These are phyloP conservation scores for Temnothorax ravouxi DNA, from an alignment of 2,888 invertebrate species.

Conservation along the genomic window DNA sequence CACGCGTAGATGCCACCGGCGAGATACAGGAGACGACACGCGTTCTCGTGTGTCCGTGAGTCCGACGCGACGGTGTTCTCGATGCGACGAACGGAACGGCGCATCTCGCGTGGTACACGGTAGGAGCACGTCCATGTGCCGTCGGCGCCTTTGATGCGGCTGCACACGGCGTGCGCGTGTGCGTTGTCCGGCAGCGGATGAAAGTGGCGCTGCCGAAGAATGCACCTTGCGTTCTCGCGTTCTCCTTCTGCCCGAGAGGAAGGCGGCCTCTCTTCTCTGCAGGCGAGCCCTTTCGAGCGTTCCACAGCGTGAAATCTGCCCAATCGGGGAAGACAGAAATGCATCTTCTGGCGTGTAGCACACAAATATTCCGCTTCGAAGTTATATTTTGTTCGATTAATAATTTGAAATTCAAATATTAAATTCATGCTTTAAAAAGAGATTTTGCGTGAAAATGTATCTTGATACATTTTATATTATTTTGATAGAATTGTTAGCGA, in stretches of 20 bases:
- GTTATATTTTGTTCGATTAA: not conserved
- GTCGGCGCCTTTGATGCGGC: slow-evolving; percentile 76
- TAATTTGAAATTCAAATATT: not conserved
- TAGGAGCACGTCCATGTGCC: slow-evolving; percentile 57
- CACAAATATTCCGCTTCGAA: slow-evolving; percentile 6
- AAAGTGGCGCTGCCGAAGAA: slow-evolving; percentile 75
- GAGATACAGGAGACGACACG: slow-evolving; percentile 46
- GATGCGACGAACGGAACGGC: slow-evolving; percentile 51
- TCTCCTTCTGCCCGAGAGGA: not conserved
- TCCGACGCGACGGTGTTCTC: slow-evolving; percentile 40
- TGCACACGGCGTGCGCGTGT: slow-evolving; percentile 60
- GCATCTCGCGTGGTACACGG: slow-evolving; percentile 51
- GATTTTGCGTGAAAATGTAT: not conserved
- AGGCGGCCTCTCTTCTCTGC: not conserved
- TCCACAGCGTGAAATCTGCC: slow-evolving; percentile 32
- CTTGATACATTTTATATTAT: not conserved
- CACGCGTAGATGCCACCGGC: slow-evolving; percentile 55
- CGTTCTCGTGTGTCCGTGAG: slow-evolving; percentile 44
- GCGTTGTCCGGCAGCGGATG: slow-evolving; percentile 59
- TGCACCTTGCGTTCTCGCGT: slow-evolving; percentile 74
- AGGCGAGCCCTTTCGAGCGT: slow-evolving; percentile 11
- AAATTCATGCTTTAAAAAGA: not conserved
- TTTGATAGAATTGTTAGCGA: not conserved
- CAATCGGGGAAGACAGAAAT: slow-evolving; percentile 5
- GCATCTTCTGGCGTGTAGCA: not conserved